Evolutionary conservation across 2,888 invertebrate genomes (phyloP).

Genomic region (Pandemis corylana): DNA sequence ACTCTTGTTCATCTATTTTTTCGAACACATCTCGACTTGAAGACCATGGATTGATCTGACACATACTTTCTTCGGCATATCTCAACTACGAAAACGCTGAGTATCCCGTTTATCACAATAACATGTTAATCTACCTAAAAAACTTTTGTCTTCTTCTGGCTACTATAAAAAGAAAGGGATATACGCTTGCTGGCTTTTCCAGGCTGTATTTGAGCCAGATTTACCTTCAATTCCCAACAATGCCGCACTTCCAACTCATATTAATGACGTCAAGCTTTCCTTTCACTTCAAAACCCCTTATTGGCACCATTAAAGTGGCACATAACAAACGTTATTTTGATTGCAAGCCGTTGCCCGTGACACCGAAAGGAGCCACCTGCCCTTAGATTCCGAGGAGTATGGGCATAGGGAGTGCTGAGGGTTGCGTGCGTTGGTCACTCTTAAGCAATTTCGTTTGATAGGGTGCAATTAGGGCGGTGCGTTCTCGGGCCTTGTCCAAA

Average conservation of each 20-base stretch:
- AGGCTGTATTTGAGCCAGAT: not conserved
- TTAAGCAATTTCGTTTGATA: conserved; percentile 41
- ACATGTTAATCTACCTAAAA: no score
- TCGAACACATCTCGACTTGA: no score
- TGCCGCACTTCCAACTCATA: conserved; percentile 11
- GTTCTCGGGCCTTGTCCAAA: conserved; percentile 33
- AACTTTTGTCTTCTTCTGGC: no score
- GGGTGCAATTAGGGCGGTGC: conserved; percentile 39
- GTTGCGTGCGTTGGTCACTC: conserved; percentile 38
- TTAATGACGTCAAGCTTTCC: conserved; percentile 38
- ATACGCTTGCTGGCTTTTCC: not conserved
- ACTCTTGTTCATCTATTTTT: no score
- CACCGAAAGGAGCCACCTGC: conserved; percentile 8
- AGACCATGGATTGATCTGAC: no score
- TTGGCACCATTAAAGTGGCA: conserved; percentile 40
- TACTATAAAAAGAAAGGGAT: no score
- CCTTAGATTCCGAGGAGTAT: not conserved
- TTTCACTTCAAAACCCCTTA: conserved; percentile 38
- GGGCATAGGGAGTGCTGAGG: not conserved
- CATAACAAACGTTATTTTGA: conserved; percentile 41
- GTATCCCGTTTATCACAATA: no score
- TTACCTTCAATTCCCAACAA: conserved; percentile 16
- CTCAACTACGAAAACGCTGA: no score
- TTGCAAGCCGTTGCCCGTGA: conserved; percentile 30
- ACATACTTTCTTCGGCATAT: no score